Conservation (phyloP, 2,888 invertebrate genomes). For the Ichneumoninae sp. region DNA sequence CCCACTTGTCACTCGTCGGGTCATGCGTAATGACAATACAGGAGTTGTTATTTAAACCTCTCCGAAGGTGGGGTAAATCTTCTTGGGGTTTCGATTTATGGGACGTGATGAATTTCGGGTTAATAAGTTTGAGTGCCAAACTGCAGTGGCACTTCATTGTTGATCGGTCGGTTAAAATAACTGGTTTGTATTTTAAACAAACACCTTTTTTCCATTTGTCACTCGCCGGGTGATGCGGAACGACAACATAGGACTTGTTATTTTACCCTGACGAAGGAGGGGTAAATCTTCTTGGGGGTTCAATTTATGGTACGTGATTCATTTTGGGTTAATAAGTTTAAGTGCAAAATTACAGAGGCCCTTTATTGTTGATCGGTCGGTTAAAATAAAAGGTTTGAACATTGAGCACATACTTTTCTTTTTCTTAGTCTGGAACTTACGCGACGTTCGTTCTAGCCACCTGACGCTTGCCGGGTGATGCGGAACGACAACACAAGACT, state of each 20-base stretch:
- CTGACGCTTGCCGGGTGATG: constrained; percentile 51
- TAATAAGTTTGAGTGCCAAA: no score
- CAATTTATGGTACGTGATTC: no score
- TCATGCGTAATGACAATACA: constrained; percentile 30
- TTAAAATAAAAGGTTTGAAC: no score
- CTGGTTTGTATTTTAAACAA: no score
- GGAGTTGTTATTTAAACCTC: constrained; percentile 39
- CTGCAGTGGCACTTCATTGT: no score
- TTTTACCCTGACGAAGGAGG: constrained; percentile 15
- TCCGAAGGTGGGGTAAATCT: not conserved
- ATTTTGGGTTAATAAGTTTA: no score
- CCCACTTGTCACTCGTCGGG: constrained; percentile 53
- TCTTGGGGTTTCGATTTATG: not conserved
- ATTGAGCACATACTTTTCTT: no score
- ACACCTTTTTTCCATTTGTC: constrained; percentile 40
- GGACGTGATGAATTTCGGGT: no score
- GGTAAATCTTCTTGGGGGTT: not conserved
- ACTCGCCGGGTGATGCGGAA: constrained; percentile 31
- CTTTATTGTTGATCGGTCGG: no score
- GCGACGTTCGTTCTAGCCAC: constrained; percentile 48
- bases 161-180: no score
- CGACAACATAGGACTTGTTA: constrained; percentile 33
- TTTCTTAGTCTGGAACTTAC: constrained; percentile 2
- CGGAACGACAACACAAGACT: constrained; percentile 35
- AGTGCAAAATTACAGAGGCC: no score